A percentile compares a stretch with the other conserved stretches of the same genome.
phyloP scores from a whole-genome alignment of 2,113 vertebrate genomes.

The Thermophis baileyi region DNA sequence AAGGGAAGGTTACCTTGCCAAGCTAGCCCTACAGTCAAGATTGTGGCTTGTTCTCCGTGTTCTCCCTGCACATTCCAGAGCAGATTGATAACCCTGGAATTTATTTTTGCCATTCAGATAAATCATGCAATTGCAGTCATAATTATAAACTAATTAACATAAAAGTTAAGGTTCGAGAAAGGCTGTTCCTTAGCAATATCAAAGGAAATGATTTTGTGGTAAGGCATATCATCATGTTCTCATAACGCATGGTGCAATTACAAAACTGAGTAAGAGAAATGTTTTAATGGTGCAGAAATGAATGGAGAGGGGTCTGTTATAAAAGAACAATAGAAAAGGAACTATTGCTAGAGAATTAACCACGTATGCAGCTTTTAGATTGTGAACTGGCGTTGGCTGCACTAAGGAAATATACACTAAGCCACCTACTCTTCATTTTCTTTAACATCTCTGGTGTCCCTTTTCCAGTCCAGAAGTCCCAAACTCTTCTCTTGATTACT shows the following conservation, averaged over 20 bases:
- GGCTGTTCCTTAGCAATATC: not conserved
- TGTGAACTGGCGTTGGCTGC: not conserved
- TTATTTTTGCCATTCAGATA: not conserved
- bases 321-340: not conserved
- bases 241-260: not conserved
- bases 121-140: not conserved
- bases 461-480: not conserved
- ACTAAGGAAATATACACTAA: not conserved
- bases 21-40: not conserved
- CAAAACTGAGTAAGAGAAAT: not conserved
- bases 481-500: not conserved
- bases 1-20: constrained; percentile 21
- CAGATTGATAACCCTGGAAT: not conserved
- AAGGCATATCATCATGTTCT: not conserved
- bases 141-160: constrained; percentile 3
- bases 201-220: not conserved
- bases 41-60: not conserved
- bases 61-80: not conserved
- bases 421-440: not conserved
- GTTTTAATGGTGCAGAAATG: not conserved
- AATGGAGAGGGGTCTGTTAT: not conserved
- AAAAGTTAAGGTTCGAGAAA: not conserved
- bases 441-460: not conserved
- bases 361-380: not conserved
- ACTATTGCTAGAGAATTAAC: not conserved